Evolutionary conservation across 1,140 invertebrate genomes (phyloP), one percentile per base, ranked within the genome.

Genomic region (Hycleus cichorii): DNA sequence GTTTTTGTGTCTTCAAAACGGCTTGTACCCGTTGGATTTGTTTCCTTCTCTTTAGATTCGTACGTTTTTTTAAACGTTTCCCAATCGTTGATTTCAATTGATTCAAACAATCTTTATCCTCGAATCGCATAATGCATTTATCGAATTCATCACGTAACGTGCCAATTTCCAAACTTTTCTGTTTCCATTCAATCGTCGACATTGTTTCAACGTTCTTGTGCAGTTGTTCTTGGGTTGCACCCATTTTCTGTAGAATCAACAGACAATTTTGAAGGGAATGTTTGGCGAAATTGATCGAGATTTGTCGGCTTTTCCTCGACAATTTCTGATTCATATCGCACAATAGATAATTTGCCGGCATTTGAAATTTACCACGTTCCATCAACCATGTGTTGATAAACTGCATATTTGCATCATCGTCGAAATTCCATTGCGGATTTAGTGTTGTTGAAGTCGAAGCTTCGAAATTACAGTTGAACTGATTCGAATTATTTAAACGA

Each of bases 31-130:
- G 77, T 66, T 70, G 74, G 42, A 76, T 65, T 12, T 70, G 63
- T 39, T 69, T 77, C 39, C 75, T 70, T 55, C 72, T 74, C 63
- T 80, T 81, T 45, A 80, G 67, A 40, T 79, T 75, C 24, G 72
- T 52, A 51, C 83, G 75, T 64, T 85, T 86, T 11, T 76, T 79
- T 26, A 70, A 72, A 48, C 83, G 74, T 60, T 78, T 81, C 4
- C 74, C 63, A 32, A 85, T 54, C 43, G 72, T 63, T 46, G 74
- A 78, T 56, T 76, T 78, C 26, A 82, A 61, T 10, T 68, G 59
- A 43, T 75, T 75, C 10, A 77, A 32, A 38, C 78, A 66, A 11
- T 74, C 67, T n/a, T 68, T 57, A 44, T 72, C 70, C 52, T 75
- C 76, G 39, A 80, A 72, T 52, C 69, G 62, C 27, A 69, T 52